phyloP scores from a whole-genome alignment of 2,888 invertebrate genomes.

The Melanostoma mellinum region DNA sequence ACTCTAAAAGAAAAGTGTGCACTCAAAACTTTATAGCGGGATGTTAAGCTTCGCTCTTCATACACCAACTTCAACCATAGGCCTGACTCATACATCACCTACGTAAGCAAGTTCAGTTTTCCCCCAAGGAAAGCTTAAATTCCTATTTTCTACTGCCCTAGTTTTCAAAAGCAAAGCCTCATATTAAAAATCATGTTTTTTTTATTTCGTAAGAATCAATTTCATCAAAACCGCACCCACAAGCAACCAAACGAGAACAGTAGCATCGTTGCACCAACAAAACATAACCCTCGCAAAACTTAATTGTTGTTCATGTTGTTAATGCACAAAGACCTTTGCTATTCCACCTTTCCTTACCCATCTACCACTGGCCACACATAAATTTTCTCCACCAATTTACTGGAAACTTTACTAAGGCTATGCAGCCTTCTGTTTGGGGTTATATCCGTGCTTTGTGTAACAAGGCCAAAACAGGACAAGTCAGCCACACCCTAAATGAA shows the following conservation, averaged over 20 bases:
- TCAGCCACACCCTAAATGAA: constrained; percentile 39
- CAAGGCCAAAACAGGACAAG: constrained; percentile 53
- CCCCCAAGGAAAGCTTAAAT: constrained; percentile 1
- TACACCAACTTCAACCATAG: too few relatives aligned
- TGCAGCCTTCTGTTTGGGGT: constrained; percentile 38
- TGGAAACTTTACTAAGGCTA: constrained; percentile 38
- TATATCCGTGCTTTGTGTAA: constrained; percentile 41
- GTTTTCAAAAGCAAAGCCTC: constrained; percentile 3
- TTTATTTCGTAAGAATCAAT: constrained; percentile 21
- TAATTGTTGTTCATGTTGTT: constrained; percentile 64
- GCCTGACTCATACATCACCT: too few relatives aligned
- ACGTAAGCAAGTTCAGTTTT: not conserved
- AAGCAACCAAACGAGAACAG: constrained; percentile 8
- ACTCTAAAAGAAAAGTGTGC: too few relatives aligned
- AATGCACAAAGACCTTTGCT: constrained; percentile 41
- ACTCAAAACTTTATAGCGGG: too few relatives aligned
- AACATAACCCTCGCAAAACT: constrained; percentile 16
- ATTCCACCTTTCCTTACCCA: not conserved
- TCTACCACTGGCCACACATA: constrained; percentile 4
- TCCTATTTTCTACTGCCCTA: constrained; percentile 10
- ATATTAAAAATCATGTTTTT: constrained; percentile 15
- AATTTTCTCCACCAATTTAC: constrained; percentile 30
- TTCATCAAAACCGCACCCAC: constrained; percentile 36
- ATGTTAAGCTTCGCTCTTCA: too few relatives aligned
- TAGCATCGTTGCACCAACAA: constrained; percentile 39